Evolutionary conservation across 2,797 vertebrate genomes (phyloP).

Genomic region (Propithecus deckenii): DNA sequence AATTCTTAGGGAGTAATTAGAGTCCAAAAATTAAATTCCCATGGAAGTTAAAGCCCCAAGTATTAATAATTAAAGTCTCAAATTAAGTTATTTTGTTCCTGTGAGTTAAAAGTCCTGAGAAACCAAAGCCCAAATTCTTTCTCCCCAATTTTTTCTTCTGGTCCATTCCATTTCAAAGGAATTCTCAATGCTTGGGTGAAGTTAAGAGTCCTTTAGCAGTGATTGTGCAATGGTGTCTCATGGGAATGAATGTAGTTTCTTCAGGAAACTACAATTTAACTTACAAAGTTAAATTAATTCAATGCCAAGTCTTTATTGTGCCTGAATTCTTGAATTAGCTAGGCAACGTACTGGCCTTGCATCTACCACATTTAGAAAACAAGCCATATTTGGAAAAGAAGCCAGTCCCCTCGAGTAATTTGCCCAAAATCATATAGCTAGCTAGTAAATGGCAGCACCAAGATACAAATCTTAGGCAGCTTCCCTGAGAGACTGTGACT

Average conservation of each 20-base stretch:
- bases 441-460: background rate
- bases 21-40: constrained; percentile 38
- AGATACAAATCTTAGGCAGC: background rate
- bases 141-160: background rate
- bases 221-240: background rate
- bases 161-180: background rate
- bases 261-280: background rate
- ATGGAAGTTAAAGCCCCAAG: background rate
- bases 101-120: background rate
- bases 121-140: constrained; percentile 24
- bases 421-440: background rate
- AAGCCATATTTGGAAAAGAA: background rate
- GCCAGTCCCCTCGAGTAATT: background rate
- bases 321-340: background rate
- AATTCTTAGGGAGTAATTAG: background rate
- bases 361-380: constrained; percentile 1
- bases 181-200: background rate
- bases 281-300: background rate
- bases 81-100: background rate
- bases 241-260: background rate
- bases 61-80: background rate
- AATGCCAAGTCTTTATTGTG: background rate
- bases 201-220: background rate
- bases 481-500: background rate
- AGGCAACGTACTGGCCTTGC: background rate